Evolutionary conservation across 2,113 vertebrate species (phyloP).

Genomic region (Lepisosteus oculatus): DNA sequence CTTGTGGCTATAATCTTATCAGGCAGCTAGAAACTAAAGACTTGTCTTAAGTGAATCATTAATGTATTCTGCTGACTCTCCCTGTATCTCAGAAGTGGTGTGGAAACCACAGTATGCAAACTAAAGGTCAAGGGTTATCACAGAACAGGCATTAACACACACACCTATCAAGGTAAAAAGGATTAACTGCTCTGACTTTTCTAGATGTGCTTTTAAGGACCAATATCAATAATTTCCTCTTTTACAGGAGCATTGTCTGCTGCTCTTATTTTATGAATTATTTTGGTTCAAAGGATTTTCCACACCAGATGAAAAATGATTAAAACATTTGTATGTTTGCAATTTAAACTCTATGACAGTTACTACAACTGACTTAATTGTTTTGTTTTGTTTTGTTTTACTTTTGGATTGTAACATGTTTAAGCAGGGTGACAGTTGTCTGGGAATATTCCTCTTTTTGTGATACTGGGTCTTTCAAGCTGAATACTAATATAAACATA

Average conservation of each 20-base stretch:
- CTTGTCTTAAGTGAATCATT: constrained; percentile 69
- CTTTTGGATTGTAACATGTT: no score
- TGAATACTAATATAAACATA: no score
- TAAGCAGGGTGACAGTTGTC: no score
- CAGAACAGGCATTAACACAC: constrained; percentile 52
- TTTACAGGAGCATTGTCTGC: constrained; percentile 42
- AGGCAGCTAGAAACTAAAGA: constrained; percentile 51
- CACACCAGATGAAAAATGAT: no score
- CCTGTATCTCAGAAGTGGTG: constrained; percentile 42
- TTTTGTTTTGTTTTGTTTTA: no score
- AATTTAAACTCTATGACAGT: no score
- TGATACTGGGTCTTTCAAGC: no score
- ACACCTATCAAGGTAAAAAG: constrained; percentile 64
- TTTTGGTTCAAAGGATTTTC: no score
- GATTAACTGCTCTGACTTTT: constrained; percentile 54
- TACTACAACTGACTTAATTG: no score
- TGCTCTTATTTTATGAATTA: constrained; percentile 24
- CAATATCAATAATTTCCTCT: constrained; percentile 52
- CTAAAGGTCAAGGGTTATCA: constrained; percentile 42
- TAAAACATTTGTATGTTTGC: no score
- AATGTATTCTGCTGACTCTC: constrained; percentile 56
- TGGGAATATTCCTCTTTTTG: no score
- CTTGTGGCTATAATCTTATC: constrained; percentile 66
- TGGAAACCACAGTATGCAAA: constrained; percentile 14
- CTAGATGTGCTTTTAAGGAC: constrained; percentile 52